Conservation (phyloP, 2,113 vertebrate genomes). For the Melanostigma gelatinosum region DNA sequence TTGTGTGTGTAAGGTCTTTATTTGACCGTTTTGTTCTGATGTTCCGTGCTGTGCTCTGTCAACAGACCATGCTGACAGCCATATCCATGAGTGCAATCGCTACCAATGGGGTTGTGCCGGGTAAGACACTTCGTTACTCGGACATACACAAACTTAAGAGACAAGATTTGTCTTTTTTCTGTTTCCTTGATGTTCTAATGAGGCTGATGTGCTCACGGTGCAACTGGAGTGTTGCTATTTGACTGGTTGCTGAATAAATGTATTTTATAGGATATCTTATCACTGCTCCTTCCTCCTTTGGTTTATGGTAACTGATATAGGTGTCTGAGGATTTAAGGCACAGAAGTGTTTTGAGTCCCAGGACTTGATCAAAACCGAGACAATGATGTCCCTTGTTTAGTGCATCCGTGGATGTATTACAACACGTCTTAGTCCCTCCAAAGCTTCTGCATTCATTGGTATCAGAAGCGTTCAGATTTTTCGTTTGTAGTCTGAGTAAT, state of each 20-base stretch:
- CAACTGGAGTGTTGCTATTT: neutral
- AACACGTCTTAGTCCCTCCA: neutral
- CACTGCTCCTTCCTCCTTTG: neutral
- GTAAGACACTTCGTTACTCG: slow-evolving; percentile 68
- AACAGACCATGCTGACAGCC: slow-evolving; percentile 95
- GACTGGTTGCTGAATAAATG: neutral
- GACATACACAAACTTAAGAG: neutral
- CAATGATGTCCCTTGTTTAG: neutral
- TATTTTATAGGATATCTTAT: neutral
- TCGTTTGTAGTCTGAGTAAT: too few species aligned
- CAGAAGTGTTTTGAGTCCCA: neutral
- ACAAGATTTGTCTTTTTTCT: neutral
- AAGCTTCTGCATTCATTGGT: neutral
- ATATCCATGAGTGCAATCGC: slow-evolving; percentile 99
- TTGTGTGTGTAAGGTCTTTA: neutral
- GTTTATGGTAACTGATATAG: neutral
- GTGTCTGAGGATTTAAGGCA: too few species aligned
- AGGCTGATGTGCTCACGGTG: neutral
- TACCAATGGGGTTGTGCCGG: slow-evolving; percentile 97
- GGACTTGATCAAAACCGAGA: neutral
- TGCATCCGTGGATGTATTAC: neutral
- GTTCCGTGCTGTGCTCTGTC: slow-evolving; percentile 3
- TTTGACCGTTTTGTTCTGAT: neutral
- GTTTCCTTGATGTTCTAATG: neutral
- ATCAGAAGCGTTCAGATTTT: too few species aligned